phyloP scores from a whole-genome alignment of 1,140 invertebrate genomes.

The Globodera ellingtonae region DNA sequence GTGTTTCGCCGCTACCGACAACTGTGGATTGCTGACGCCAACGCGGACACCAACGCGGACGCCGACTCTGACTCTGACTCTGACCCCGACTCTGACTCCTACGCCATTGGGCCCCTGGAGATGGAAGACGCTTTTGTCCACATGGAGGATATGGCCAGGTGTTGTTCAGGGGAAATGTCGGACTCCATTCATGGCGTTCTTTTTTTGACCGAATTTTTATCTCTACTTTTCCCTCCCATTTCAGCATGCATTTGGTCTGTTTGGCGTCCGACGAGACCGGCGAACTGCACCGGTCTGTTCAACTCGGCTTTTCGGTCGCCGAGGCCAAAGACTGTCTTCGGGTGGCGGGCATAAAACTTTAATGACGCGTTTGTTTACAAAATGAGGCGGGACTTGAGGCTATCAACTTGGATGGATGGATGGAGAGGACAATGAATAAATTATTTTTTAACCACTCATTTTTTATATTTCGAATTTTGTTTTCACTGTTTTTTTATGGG shows the following conservation, averaged over 20 bases:
- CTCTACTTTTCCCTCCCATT: neutral
- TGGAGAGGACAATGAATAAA: neutral
- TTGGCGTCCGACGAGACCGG: constrained; percentile 12
- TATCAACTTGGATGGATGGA: too few relatives aligned
- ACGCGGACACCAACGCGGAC: too few relatives aligned
- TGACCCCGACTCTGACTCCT: too few relatives aligned
- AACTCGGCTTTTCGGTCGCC: constrained; percentile 29
- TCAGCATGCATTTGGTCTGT: constrained; percentile 26
- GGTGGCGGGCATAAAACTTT: neutral
- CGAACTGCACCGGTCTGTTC: constrained; percentile 25
- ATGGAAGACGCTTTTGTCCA: constrained; percentile 18
- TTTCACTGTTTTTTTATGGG: too few relatives aligned
- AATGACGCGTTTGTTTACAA: too few relatives aligned
- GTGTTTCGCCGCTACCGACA: constrained; percentile 27
- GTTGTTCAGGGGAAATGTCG: constrained; percentile 16
- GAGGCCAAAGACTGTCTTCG: constrained; percentile 38
- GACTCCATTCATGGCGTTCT: neutral
- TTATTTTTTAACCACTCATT: neutral
- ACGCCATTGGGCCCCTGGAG: constrained; percentile 12
- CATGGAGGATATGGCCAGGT: constrained; percentile 32
- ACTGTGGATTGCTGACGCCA: constrained; percentile 11
- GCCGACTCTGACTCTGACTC: too few relatives aligned
- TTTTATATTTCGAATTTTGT: neutral
- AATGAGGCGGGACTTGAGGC: neutral
- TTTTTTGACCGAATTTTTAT: constrained; percentile 1